Percentiles rank a stretch among this genome's conserved stretches.
Conservation (phyloP, 2,888 invertebrate species). For the Drosophila anceps region DNA sequence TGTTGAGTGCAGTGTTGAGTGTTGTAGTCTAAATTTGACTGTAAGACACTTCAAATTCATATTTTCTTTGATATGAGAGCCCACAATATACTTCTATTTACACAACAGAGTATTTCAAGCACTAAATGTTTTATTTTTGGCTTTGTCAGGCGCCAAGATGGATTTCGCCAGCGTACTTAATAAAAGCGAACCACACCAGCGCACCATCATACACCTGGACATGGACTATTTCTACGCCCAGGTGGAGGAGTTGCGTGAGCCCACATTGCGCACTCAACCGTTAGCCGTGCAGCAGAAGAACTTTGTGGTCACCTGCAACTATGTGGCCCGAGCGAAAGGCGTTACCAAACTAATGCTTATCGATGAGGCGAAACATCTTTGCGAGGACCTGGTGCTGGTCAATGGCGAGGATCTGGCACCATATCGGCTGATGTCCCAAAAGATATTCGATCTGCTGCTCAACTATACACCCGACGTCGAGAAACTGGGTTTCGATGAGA, state of each 20-base stretch:
- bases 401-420: conserved; percentile 93
- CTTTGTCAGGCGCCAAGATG: conserved; percentile 65
- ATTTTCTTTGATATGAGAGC: no score
- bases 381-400: conserved; percentile 91
- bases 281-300: conserved; percentile 94
- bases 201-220: conserved; percentile 92
- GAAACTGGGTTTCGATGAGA: conserved; percentile 94
- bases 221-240: conserved; percentile 95
- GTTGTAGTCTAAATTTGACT: not conserved
- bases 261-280: conserved; percentile 88
- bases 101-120: not conserved
- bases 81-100: not conserved
- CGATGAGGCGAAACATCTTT: conserved; percentile 90
- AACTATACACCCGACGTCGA: conserved; percentile 91
- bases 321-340: conserved; percentile 91
- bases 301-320: conserved; percentile 94
- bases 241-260: conserved; percentile 92
- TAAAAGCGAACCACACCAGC: conserved; percentile 87
- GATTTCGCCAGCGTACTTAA: conserved; percentile 80
- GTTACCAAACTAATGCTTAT: conserved; percentile 92
- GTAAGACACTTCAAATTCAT: not conserved
- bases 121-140: conserved; percentile 14
- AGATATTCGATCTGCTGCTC: conserved; percentile 90
- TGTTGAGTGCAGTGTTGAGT: not conserved
- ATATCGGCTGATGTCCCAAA: conserved; percentile 92